Percentiles rank a stretch among this genome's conserved stretches.
Evolutionary conservation across 2,113 vertebrate species (phyloP).

Genomic region (Hippocampus barbouri): DNA sequence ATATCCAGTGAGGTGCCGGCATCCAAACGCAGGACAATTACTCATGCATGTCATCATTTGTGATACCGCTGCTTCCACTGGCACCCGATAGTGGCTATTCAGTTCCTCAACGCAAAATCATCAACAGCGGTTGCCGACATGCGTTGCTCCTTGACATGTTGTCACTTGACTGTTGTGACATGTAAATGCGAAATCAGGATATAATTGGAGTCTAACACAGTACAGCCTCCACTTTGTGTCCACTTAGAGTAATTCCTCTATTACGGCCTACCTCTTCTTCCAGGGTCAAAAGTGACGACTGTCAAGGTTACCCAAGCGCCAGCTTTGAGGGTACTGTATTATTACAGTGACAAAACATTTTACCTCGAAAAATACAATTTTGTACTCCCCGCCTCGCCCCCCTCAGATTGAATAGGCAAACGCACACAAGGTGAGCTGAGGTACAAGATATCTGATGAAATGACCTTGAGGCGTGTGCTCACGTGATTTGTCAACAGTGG

Average conservation of each 20-base stretch:
- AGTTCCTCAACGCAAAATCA: too few relatives aligned
- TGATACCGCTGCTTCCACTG: too few relatives aligned
- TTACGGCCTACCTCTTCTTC: background rate
- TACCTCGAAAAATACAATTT: background rate
- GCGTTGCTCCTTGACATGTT: too few relatives aligned
- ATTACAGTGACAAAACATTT: background rate
- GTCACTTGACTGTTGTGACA: background rate
- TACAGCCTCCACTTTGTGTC: background rate
- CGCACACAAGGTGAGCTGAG: conserved; percentile 19
- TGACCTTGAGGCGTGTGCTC: conserved; percentile 19
- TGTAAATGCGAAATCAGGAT: background rate
- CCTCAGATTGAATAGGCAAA: conserved; percentile 31
- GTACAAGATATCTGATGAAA: conserved; percentile 17
- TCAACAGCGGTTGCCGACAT: too few relatives aligned
- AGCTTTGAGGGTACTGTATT: background rate
- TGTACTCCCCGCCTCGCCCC: background rate
- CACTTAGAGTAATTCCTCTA: background rate
- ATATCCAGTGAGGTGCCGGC: conserved; percentile 23
- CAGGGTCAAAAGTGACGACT: background rate
- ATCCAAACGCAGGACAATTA: conserved; percentile 4
- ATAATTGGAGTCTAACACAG: background rate
- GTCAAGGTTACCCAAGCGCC: background rate
- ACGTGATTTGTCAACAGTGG: conserved; percentile 11
- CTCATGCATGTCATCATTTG: conserved; percentile 30
- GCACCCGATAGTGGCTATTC: too few relatives aligned